A percentile compares a stretch with the other conserved stretches of the same genome.
Conservation (phyloP, 2,888 invertebrate species). For the Andrena marginata region DNA sequence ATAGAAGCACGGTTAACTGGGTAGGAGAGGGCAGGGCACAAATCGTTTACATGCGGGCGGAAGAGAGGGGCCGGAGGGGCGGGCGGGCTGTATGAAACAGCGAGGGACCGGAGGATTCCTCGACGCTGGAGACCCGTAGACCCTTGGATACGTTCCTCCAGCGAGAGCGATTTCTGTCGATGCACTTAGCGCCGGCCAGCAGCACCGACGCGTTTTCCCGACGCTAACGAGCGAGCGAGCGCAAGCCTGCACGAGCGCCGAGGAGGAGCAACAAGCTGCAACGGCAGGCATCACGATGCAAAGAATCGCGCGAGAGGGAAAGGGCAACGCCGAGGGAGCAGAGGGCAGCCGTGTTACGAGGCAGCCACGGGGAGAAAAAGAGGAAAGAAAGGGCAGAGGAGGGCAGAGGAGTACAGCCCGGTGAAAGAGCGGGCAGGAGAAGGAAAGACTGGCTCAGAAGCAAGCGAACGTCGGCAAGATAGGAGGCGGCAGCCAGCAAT, state of each 20-base stretch:
- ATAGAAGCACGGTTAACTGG: background rate
- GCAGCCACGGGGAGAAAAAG: conserved; percentile 52
- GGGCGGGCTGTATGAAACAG: background rate
- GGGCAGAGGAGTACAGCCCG: background rate
- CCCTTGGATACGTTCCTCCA: conserved; percentile 29
- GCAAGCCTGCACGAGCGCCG: conserved; percentile 16
- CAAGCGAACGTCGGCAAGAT: conserved; percentile 76
- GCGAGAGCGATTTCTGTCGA: conserved; percentile 62
- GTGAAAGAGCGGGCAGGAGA: conserved; percentile 38
- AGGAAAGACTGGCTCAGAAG: conserved; percentile 68
- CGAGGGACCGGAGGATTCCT: conserved; percentile 28
- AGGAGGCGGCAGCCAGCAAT: conserved; percentile 82
- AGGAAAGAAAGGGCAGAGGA: background rate
- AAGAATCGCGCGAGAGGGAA: conserved; percentile 69
- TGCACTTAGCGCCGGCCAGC: conserved; percentile 53
- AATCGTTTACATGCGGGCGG: conserved; percentile 56
- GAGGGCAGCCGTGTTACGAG: conserved; percentile 72
- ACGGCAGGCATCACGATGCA: conserved; percentile 70
- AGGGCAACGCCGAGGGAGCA: conserved; percentile 71
- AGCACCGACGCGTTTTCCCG: conserved; percentile 53
- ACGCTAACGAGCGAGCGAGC: conserved; percentile 64
- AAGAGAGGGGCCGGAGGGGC: conserved; percentile 11
- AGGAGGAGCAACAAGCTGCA: conserved; percentile 54
- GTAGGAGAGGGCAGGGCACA: conserved; percentile 14
- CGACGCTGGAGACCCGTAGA: conserved; percentile 26